Conservation (phyloP, 2,113 vertebrate species). For the cattle (Bos taurus) region DNA sequence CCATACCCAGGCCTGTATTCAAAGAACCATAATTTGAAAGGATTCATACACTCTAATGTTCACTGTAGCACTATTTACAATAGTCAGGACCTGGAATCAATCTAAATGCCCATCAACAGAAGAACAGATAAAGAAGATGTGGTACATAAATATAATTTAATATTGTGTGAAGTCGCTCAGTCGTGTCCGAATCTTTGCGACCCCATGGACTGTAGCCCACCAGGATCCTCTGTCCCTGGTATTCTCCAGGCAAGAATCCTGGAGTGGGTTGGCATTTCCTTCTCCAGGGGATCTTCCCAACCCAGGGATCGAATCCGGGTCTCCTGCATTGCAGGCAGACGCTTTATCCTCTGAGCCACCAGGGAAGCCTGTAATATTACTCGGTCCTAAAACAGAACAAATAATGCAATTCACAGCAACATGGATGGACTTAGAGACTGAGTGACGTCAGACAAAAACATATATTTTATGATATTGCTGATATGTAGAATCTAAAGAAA, state of each 20-base stretch:
- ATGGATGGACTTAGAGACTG: not conserved
- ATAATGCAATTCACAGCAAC: not conserved
- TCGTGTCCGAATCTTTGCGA: too few relatives aligned
- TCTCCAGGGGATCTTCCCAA: too few relatives aligned
- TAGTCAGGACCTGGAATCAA: not conserved
- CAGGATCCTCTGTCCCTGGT: too few relatives aligned
- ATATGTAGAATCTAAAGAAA: not conserved
- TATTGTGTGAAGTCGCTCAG: too few relatives aligned
- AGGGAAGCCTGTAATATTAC: not conserved
- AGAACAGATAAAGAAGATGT: not conserved
- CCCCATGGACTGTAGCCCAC: too few relatives aligned
- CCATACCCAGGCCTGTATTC: not conserved
- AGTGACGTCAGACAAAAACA: not conserved
- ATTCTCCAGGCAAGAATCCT: too few relatives aligned
- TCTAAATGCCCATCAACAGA: not conserved
- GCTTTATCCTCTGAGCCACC: too few relatives aligned
- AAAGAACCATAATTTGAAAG: not conserved
- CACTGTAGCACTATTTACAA: not conserved
- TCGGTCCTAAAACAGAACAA: not conserved
- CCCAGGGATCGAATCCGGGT: too few relatives aligned
- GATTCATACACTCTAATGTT: too few relatives aligned
- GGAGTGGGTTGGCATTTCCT: too few relatives aligned
- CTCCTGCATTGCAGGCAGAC: too few relatives aligned
- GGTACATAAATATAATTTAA: not conserved
- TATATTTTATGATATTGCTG: not conserved